Base-by-base conservation (phyloP, 2,113 vertebrate species). In the Catharus fuscescens region DNA sequence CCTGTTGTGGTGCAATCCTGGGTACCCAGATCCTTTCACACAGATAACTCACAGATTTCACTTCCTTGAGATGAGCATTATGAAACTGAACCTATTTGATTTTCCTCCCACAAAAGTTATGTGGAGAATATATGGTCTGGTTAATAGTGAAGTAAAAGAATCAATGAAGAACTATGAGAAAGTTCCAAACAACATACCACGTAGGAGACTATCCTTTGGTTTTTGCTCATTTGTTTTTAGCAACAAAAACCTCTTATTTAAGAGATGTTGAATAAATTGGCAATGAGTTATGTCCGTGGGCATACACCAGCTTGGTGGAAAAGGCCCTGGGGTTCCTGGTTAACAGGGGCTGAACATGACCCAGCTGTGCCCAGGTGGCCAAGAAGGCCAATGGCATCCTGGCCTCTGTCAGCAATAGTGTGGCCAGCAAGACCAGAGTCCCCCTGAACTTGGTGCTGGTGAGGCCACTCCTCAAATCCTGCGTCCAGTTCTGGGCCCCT, bases 331-430 rank as follows among this genome's bases (percentile, higher is more conserved):
- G 5, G 5, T 4, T 52, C 0, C 17, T 44, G 9, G 6, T 26
- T 0, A 0, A 16, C 18, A 50, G 21, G 0, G 3, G 6, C 36
- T 59, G 67, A 66, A 14, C 7, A 18, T 3, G 26, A 65, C 4
- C 28, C 45, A 66, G 18, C 3, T 14, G 23, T 38, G 21, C 5
- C 11, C 50, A 48, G 24, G n/a, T 25, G 14, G 4, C 42, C 25
- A 42, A 20, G 48, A 36, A 52, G 21, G 26, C 8, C 12, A 14
- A 0, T 19, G 50, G 14, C 14, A 57, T 23, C 25, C 44, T 88
- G 67, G 10, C 8, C 7, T 80, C 4, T 7, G 4, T 4, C 21
- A 42, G 66, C 9, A 50, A 3, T 1, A 21, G 9, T 44, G 59
- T 9, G 14, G 3, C 3, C 50, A 65, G 31, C 21, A 88, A 44